Evolutionary conservation across 2,113 vertebrate genomes (phyloP).

Genomic region (Lanius collurio): DNA sequence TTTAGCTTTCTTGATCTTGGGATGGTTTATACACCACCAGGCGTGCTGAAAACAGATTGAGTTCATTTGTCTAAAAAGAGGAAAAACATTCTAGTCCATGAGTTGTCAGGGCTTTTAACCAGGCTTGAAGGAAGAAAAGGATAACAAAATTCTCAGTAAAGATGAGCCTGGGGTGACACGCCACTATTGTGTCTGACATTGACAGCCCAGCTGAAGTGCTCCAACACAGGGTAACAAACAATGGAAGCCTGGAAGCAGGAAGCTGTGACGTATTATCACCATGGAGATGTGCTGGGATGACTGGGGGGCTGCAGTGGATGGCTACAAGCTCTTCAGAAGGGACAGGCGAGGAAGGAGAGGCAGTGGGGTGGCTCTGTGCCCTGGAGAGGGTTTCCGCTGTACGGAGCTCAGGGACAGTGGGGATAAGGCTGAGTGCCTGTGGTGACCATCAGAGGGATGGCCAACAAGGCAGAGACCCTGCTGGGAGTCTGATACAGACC

Average conservation of each 20-base stretch:
- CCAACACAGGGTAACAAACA: neutral
- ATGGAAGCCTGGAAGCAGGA: neutral
- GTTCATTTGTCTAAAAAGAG: neutral
- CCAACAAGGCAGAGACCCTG: neutral
- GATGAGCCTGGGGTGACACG: neutral
- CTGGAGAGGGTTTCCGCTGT: neutral
- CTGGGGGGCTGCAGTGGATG: neutral
- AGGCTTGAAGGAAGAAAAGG: neutral
- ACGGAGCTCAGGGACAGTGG: neutral
- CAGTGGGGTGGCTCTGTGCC: accelerated
- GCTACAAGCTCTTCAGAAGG: neutral
- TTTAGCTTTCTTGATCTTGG: neutral
- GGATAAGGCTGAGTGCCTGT: neutral
- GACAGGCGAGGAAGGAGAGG: neutral
- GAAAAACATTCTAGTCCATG: neutral
- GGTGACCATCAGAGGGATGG: neutral
- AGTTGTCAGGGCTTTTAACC: neutral
- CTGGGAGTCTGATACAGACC: neutral
- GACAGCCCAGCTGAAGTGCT: neutral
- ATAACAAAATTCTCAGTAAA: neutral
- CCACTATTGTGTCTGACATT: accelerated
- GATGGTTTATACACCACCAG: neutral
- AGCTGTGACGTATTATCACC: neutral
- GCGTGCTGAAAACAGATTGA: neutral
- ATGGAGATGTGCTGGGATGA: neutral